These are phyloP conservation scores for Sebastes miniatus DNA, from an alignment of 2,797 vertebrate genomes.

Conservation along the genomic window DNA sequence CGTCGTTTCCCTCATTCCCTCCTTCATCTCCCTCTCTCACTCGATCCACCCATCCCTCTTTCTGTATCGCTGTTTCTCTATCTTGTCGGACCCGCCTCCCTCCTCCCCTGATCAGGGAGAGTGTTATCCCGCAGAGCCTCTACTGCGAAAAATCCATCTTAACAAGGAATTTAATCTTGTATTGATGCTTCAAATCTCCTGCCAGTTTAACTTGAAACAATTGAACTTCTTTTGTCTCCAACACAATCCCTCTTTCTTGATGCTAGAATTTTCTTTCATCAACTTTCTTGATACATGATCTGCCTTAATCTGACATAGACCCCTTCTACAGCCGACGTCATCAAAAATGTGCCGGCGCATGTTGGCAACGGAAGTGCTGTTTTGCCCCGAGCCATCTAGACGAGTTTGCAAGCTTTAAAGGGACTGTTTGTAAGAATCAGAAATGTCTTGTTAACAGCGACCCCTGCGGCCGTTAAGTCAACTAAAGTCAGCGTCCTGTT, in stretches of 20 bases:
- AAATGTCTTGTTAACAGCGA: no score
- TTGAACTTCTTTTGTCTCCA: neutral
- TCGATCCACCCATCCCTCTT: neutral
- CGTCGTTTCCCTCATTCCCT: conserved; percentile 33
- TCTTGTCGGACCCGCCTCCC: neutral
- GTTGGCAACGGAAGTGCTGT: no score
- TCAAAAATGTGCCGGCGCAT: no score
- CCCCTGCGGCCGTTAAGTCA: no score
- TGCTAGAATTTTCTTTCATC: neutral
- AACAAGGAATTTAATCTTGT: conserved; percentile 25
- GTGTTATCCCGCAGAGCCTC: neutral
- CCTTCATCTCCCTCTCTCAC: conserved; percentile 13
- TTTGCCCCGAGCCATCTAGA: no score
- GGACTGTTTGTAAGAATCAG: no score
- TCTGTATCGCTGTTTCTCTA: conserved; percentile 23
- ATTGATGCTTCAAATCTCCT: conserved; percentile 5
- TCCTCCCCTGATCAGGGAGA: conserved; percentile 18
- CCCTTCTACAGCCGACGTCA: no score
- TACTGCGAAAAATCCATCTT: conserved; percentile 6
- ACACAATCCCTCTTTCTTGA: neutral
- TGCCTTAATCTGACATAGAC: no score
- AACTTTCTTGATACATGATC: no score
- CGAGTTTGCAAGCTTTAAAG: no score
- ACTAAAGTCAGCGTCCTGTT: no score
- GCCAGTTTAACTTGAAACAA: neutral